phyloP scores from a whole-genome alignment of 1,140 invertebrate genomes.

The Scaptomyza graminum region DNA sequence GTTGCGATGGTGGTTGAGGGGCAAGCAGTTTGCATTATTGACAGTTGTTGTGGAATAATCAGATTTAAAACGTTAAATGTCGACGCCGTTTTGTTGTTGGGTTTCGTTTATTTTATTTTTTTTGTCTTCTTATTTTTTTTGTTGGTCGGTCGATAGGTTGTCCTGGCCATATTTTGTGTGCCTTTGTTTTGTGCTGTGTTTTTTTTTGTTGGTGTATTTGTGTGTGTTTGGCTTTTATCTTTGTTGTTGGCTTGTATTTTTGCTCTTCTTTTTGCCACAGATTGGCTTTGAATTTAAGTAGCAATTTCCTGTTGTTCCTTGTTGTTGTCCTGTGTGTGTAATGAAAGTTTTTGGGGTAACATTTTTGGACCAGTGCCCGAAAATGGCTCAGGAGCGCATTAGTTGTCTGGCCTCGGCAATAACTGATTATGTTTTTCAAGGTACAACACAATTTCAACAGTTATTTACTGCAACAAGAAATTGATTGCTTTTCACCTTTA shows the following conservation, averaged over 20 bases:
- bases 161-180: slow-evolving; percentile 63
- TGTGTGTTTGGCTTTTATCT: too few species aligned
- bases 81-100: slow-evolving; percentile 56
- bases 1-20: not conserved
- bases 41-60: slow-evolving; percentile 82
- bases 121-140: slow-evolving; percentile 2
- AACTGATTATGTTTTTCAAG: slow-evolving; percentile 18
- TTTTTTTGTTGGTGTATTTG: slow-evolving; percentile 37
- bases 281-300: slow-evolving; percentile 81
- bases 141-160: slow-evolving; percentile 21
- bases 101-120: slow-evolving; percentile 3
- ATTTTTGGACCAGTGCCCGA: too few species aligned
- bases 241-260: slow-evolving; percentile 40
- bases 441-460: not conserved
- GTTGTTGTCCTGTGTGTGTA: slow-evolving; percentile 19
- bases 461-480: not conserved
- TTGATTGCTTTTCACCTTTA: slow-evolving; percentile 21
- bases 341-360: not conserved
- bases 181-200: slow-evolving; percentile 54
- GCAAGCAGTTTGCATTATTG: slow-evolving; percentile 69
- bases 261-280: slow-evolving; percentile 59
- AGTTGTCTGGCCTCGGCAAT: slow-evolving; percentile 9
- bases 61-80: slow-evolving; percentile 81
- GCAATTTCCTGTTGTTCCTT: slow-evolving; percentile 65
- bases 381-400: slow-evolving; percentile 1